Evolutionary conservation across 1,140 invertebrate genomes (phyloP).

Genomic region (Trichonephila clavata): DNA sequence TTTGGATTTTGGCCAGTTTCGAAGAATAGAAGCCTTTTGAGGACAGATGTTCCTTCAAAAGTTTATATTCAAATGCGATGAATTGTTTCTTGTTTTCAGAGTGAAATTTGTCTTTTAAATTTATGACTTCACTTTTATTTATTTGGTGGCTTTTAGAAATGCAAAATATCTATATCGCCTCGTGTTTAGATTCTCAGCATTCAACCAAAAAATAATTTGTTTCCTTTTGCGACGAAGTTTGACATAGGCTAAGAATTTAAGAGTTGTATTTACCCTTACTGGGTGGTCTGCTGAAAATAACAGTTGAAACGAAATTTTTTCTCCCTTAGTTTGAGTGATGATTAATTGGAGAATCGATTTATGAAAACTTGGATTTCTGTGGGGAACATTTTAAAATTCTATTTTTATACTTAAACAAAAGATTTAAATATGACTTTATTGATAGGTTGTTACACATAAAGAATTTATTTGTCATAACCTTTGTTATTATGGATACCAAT

Average conservation of each 20-base stretch:
- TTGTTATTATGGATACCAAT: no score
- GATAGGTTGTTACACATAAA: no score
- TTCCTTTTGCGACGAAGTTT: neutral
- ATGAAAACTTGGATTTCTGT: no score
- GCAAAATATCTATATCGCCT: constrained; percentile 25
- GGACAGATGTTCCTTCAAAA: constrained; percentile 39
- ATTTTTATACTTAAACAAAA: no score
- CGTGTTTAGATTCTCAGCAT: neutral
- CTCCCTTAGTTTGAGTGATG: no score
- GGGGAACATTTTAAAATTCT: no score
- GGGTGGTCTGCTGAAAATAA: neutral
- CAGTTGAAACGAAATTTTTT: no score
- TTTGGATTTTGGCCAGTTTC: constrained; percentile 64
- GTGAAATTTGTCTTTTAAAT: constrained; percentile 59
- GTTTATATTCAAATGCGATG: constrained; percentile 52
- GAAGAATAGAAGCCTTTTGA: constrained; percentile 19
- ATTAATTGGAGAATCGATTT: no score
- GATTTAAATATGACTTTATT: no score
- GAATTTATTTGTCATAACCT: no score
- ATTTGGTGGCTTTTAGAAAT: constrained; percentile 34
- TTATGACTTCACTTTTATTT: constrained; percentile 59
- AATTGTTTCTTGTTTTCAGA: constrained; percentile 64
- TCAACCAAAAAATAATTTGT: neutral
- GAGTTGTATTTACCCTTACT: neutral
- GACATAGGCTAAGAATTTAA: neutral